These are phyloP conservation scores for Neogale vison DNA, from an alignment of 2,113 vertebrate genomes.

Conservation along the genomic window DNA sequence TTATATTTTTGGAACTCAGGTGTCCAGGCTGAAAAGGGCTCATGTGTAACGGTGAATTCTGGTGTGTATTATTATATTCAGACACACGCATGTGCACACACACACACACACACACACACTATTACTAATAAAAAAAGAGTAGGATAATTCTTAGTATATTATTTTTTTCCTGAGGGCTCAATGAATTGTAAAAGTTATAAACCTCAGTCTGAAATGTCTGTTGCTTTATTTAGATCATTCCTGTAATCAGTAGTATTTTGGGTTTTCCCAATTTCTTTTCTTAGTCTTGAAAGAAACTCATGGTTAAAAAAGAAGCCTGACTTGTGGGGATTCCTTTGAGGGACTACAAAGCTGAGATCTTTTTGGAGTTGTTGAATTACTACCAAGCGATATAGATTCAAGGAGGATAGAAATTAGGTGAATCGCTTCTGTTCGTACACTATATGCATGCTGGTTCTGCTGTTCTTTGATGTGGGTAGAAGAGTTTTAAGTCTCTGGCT, in stretches of 20 bases:
- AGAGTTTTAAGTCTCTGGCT: background rate
- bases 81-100: background rate
- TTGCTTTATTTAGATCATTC: background rate
- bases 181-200: background rate
- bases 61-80: background rate
- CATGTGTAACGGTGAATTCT: constrained; percentile 3
- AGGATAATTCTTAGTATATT: background rate
- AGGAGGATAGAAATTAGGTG: background rate
- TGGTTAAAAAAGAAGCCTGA: background rate
- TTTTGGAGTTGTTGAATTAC: background rate
- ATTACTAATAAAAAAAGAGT: background rate
- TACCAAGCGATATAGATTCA: background rate
- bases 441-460: background rate
- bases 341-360: background rate
- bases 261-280: background rate
- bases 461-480: background rate
- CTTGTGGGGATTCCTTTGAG: background rate
- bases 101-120: background rate
- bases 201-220: background rate
- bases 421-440: background rate
- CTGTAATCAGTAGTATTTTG: background rate
- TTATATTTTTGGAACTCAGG: constrained; percentile 28
- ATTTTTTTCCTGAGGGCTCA: background rate
- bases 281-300: background rate
- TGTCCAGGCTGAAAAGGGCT: background rate